Conservation (phyloP, 1,140 invertebrate genomes). For the Drosophila quadrilineata region DNA sequence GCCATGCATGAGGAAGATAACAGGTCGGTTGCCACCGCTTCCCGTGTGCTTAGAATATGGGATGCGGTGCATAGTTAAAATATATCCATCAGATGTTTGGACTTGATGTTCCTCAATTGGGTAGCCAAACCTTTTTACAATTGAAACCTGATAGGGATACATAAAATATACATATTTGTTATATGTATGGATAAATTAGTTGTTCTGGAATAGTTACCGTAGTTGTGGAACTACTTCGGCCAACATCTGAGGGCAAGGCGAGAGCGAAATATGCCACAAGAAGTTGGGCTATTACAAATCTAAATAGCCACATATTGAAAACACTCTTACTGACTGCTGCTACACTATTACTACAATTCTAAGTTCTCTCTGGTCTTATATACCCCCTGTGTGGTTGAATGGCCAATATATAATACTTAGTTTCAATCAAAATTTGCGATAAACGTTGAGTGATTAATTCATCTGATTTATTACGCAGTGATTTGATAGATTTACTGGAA, state of each 20-base stretch:
- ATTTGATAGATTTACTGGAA: conserved; percentile 7
- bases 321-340: conserved; percentile 11
- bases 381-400: conserved; percentile 12
- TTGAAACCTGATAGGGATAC: conserved; percentile 20
- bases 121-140: conserved; percentile 82
- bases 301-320: conserved; percentile 36
- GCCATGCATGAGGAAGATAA: conserved; percentile 88
- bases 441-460: conserved; percentile 19
- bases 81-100: conserved; percentile 87
- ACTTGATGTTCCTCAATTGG: conserved; percentile 85
- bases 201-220: conserved; percentile 32
- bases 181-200: not conserved
- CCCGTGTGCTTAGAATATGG: conserved; percentile 75
- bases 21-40: conserved; percentile 27
- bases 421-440: conserved; percentile 51
- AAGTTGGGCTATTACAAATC: conserved; percentile 22
- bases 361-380: conserved; percentile 14
- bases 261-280: conserved; percentile 17
- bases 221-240: conserved; percentile 43
- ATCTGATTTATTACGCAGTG: conserved; percentile 16
- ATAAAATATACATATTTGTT: not conserved
- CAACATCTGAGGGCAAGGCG: conserved; percentile 44
- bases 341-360: not conserved
- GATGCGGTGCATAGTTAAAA: conserved; percentile 87
- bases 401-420: conserved; percentile 28